Conservation (phyloP, 2,113 vertebrate genomes). For the Lipophrys pholis region DNA sequence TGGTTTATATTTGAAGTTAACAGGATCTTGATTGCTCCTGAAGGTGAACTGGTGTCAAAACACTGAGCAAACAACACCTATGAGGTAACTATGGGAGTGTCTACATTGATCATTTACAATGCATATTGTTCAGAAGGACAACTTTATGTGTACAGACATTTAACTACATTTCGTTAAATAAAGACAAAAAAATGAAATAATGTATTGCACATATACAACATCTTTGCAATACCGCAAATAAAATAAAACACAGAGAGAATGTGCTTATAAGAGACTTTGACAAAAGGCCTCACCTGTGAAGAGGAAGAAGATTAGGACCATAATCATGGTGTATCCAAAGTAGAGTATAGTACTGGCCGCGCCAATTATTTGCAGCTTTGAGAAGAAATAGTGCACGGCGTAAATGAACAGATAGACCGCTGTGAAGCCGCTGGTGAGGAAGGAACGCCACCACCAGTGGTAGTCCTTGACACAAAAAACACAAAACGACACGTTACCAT, state of each 20-base stretch:
- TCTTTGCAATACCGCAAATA: no score
- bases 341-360: slow-evolving; percentile 86
- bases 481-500: background rate
- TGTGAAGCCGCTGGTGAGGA: slow-evolving; percentile 97
- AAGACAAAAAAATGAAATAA: background rate
- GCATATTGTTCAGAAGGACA: background rate
- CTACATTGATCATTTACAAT: background rate
- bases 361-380: slow-evolving; percentile 86
- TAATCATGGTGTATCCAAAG: slow-evolving; percentile 86
- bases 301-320: slow-evolving; percentile 88
- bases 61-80: background rate
- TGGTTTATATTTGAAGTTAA: background rate
- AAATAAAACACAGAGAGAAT: no score
- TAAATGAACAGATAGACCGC: slow-evolving; percentile 97
- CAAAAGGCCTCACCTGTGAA: slow-evolving; percentile 82
- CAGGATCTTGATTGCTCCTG: slow-evolving; percentile 50
- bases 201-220: no score
- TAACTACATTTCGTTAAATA: background rate
- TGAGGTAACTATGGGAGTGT: background rate
- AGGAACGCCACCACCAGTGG: slow-evolving; percentile 99
- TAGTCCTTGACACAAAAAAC: slow-evolving; percentile 87
- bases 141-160: background rate
- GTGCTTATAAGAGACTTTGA: background rate
- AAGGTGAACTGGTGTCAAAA: background rate
- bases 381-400: slow-evolving; percentile 87